These are phyloP conservation scores for Oncorhynchus clarkii DNA, from an alignment of 2,113 vertebrate genomes.

Conservation along the genomic window DNA sequence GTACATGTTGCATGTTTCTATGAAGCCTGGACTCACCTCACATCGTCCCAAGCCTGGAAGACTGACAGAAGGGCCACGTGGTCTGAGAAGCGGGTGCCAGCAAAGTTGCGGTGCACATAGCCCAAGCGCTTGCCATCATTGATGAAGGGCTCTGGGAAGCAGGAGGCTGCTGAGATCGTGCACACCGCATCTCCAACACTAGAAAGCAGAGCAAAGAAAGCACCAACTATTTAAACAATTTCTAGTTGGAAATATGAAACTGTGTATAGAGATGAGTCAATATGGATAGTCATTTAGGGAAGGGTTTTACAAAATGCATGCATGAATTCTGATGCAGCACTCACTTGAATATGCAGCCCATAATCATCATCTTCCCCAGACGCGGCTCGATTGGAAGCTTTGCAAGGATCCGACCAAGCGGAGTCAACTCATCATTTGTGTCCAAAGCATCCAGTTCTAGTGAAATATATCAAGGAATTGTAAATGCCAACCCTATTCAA, in stretches of 20 bases:
- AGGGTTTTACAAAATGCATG: not conserved
- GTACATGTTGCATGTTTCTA: not conserved
- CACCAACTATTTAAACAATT: not conserved
- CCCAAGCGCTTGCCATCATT: conserved; percentile 90
- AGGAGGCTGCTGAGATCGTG: conserved; percentile 90
- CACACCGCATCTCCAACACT: conserved; percentile 94
- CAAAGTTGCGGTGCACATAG: conserved; percentile 91
- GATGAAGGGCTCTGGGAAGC: conserved; percentile 94
- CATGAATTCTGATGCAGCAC: conserved; percentile 40
- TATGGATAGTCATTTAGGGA: not conserved
- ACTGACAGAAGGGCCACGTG: conserved; percentile 91
- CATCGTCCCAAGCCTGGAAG: conserved; percentile 96
- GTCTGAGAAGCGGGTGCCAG: conserved; percentile 89
- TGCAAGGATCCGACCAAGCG: conserved; percentile 90
- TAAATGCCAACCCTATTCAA: not conserved
- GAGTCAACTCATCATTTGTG: conserved; percentile 89
- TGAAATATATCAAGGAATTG: conserved; percentile 15
- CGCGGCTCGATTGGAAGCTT: conserved; percentile 93
- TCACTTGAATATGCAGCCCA: conserved; percentile 96
- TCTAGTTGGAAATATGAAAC: too few relatives aligned
- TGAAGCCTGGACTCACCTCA: conserved; percentile 73
- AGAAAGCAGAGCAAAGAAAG: conserved; percentile 19
- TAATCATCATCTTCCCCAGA: conserved; percentile 98
- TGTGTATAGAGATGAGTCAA: too few relatives aligned
- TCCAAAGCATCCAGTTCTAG: conserved; percentile 93